Conservation (phyloP, 2,888 invertebrate genomes). For the Cosmia pyralina region DNA sequence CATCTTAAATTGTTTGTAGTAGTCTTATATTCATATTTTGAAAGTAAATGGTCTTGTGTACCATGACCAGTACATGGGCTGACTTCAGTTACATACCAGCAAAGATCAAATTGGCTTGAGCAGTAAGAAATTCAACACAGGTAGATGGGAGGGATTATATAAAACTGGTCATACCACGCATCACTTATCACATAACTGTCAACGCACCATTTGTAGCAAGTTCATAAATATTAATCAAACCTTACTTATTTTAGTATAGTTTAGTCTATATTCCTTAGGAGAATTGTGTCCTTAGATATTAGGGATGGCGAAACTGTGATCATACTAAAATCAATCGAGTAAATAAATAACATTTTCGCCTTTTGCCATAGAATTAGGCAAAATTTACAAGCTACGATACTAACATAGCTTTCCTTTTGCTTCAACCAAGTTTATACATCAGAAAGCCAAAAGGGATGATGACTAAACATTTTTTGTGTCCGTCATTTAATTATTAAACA, state of each 20-base stretch:
- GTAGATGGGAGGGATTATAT: not conserved
- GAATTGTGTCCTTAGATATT: slow-evolving; percentile 10
- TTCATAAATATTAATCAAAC: slow-evolving; percentile 57
- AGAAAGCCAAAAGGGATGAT: no score
- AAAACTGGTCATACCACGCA: slow-evolving; percentile 28
- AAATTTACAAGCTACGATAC: not conserved
- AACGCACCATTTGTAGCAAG: slow-evolving; percentile 55
- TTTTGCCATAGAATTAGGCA: not conserved
- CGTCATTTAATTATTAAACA: no score
- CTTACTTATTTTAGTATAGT: slow-evolving; percentile 18
- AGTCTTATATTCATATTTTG: slow-evolving; percentile 4
- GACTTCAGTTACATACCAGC: not conserved
- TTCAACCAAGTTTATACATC: not conserved
- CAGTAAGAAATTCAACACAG: not conserved
- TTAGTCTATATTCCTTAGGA: slow-evolving; percentile 1
- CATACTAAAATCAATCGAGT: not conserved
- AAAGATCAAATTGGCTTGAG: not conserved
- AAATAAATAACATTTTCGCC: not conserved
- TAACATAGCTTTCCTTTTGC: not conserved
- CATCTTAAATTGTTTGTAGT: slow-evolving; percentile 1
- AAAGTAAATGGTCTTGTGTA: slow-evolving; percentile 17
- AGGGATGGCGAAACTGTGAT: slow-evolving; percentile 15
- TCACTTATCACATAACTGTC: slow-evolving; percentile 54
- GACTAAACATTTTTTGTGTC: no score
- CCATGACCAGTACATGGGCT: slow-evolving; percentile 5